Conservation (phyloP, 2,797 vertebrate species). For the Acrocephalus scirpaceus region DNA sequence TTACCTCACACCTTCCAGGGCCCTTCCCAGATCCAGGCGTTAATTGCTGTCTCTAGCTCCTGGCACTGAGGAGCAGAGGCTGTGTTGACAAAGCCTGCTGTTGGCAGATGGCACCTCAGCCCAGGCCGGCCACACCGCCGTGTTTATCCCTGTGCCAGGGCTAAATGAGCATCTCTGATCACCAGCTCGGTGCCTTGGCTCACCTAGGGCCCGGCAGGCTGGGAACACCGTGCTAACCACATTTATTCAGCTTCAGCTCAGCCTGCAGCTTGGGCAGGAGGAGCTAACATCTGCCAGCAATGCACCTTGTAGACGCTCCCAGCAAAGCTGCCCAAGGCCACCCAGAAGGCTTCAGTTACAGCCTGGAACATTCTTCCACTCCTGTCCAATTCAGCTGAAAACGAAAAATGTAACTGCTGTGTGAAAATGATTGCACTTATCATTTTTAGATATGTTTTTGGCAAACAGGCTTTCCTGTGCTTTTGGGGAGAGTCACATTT, state of each 20-base stretch:
- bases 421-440: not conserved
- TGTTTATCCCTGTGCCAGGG: not conserved
- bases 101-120: not conserved
- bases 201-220: not conserved
- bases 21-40: not conserved
- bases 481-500: not conserved
- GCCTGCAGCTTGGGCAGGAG: not conserved
- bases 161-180: not conserved
- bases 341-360: not conserved
- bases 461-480: not conserved
- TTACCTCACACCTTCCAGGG: not conserved
- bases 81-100: not conserved
- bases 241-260: not conserved
- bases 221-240: not conserved
- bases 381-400: not conserved
- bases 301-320: not conserved
- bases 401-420: not conserved
- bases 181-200: not conserved
- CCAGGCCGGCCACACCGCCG: not conserved
- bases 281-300: slow-evolving; percentile 6
- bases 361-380: not conserved
- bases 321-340: not conserved
- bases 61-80: not conserved
- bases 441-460: not conserved
- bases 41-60: not conserved